Conservation (phyloP, 2,113 vertebrate genomes). For the Tiliqua scincoides region DNA sequence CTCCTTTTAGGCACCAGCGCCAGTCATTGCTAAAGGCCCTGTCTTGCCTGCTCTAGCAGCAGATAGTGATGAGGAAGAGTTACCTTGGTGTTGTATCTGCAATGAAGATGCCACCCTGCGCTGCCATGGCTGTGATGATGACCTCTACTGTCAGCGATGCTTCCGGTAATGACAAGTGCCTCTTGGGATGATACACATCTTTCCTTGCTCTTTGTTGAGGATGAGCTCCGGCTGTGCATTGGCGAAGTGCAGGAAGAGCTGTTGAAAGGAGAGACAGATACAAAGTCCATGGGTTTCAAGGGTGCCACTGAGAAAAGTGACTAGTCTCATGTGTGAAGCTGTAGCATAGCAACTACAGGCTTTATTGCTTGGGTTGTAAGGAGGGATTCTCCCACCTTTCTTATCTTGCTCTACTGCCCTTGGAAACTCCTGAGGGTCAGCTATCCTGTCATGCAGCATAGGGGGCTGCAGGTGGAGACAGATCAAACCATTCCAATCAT, state of each 20-base stretch:
- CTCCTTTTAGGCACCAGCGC: slow-evolving; percentile 40
- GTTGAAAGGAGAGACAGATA: neutral
- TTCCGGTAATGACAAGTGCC: slow-evolving; percentile 79
- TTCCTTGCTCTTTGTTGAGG: neutral
- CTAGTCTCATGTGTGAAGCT: neutral
- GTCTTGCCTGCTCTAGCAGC: slow-evolving; percentile 37
- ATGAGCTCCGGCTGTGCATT: neutral
- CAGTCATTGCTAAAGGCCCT: slow-evolving; percentile 27
- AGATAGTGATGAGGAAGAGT: slow-evolving; percentile 85
- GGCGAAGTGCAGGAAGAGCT: neutral
- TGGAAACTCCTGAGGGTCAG: no score
- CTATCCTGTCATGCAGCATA: no score
- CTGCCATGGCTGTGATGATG: slow-evolving; percentile 89
- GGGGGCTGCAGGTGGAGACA: neutral
- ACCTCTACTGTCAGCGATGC: slow-evolving; percentile 93
- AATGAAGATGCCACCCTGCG: slow-evolving; percentile 88
- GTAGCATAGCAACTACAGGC: neutral
- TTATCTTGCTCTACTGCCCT: neutral
- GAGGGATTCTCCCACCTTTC: neutral
- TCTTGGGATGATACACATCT: neutral
- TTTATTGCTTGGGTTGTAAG: neutral
- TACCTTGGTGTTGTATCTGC: slow-evolving; percentile 99
- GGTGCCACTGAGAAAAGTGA: neutral
- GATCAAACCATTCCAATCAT: no score
- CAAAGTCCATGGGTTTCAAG: neutral